Evolutionary conservation across 2,113 vertebrate genomes (phyloP), one percentile per base, ranked within the genome.

Genomic region (Bostrychus sinensis): DNA sequence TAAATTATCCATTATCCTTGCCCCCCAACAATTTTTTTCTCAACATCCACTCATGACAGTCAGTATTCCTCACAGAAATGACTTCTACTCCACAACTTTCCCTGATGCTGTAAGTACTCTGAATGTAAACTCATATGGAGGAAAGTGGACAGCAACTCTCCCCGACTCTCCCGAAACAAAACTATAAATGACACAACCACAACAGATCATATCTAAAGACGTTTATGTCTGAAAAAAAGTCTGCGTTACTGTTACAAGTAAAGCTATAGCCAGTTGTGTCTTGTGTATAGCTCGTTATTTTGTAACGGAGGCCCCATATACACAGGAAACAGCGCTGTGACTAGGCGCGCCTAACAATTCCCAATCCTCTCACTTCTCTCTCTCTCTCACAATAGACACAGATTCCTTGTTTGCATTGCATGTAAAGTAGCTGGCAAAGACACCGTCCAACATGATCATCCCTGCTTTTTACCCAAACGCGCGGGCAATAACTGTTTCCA

Each of bases 311-410:
- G 88, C 87, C 89, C 79, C 74, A 58, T n/a, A 32, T 22, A 78
- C 82, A 80, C 89, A 90, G 92, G 90, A 92, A 92, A 85, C 89
- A 46, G 58, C 43, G 75, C 70, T 68, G 45, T 22, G 66, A 81
- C 87, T 67, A 90, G 91, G 88, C 90, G 90, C 91, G 92, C 89
- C 91, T 89, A 45, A 83, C 85, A 70, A 88, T 85, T 89, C 89
- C 87, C 86, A 74, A 63, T 81, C 75, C 69, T 62, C 71, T 66
- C 51, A 54, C 30, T 30, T 26, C 54, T 63, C 66, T 77, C 65
- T 69, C 60, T 64, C 16, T 20, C 48, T 26, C 82, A 89, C 81
- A 89, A 89, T 82, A 75, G 82, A 71, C 65, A 56, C 23, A 64
- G 72, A 81, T 72, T 81, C 74, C 71, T 58, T 39, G 50, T 38